A percentile compares a stretch with the other conserved stretches of the same genome.
These are phyloP conservation scores for Stegostoma tigrinum DNA, from an alignment of 2,113 vertebrate genomes.

Conservation along the genomic window DNA sequence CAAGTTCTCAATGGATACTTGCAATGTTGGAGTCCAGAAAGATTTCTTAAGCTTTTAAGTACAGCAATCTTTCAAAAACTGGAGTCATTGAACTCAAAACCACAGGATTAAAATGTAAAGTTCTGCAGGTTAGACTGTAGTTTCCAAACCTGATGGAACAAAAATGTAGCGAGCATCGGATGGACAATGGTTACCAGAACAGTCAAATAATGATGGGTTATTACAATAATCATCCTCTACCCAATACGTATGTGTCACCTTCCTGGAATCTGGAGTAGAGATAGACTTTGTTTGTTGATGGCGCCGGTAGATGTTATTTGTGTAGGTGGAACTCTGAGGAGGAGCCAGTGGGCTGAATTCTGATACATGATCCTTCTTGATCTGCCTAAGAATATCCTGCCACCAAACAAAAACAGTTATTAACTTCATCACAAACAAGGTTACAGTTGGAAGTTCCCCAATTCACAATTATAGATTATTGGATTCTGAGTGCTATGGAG, in stretches of 20 bases:
- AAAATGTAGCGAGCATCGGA: slow-evolving; percentile 47
- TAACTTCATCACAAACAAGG: rapidly evolving
- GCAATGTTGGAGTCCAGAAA: background rate
- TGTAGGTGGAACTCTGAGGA: slow-evolving; percentile 57
- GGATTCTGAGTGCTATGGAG: background rate
- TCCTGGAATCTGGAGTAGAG: slow-evolving; percentile 63
- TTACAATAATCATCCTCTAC: slow-evolving; percentile 59
- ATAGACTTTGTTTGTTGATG: slow-evolving; percentile 62
- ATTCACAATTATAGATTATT: slow-evolving; percentile 39
- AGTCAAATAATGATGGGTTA: slow-evolving; percentile 63
- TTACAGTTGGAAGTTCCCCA: slow-evolving; percentile 35
- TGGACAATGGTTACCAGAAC: slow-evolving; percentile 50
- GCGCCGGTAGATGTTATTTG: slow-evolving; percentile 55
- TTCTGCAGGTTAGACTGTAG: slow-evolving; percentile 58
- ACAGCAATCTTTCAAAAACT: background rate
- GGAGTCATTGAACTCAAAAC: slow-evolving; percentile 3
- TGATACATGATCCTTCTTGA: slow-evolving; percentile 56
- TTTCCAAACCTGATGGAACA: slow-evolving; percentile 62
- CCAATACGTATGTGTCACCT: slow-evolving; percentile 66
- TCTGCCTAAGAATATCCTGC: slow-evolving; percentile 66
- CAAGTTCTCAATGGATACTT: background rate
- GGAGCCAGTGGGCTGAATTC: slow-evolving; percentile 73
- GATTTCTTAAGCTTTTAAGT: background rate
- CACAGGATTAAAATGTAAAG: slow-evolving; percentile 35
- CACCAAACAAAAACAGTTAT: slow-evolving; percentile 40